A percentile compares a stretch with the other conserved stretches of the same genome.
phyloP scores from a whole-genome alignment of 2,888 invertebrate genomes.

The Leucophenga maculata region DNA sequence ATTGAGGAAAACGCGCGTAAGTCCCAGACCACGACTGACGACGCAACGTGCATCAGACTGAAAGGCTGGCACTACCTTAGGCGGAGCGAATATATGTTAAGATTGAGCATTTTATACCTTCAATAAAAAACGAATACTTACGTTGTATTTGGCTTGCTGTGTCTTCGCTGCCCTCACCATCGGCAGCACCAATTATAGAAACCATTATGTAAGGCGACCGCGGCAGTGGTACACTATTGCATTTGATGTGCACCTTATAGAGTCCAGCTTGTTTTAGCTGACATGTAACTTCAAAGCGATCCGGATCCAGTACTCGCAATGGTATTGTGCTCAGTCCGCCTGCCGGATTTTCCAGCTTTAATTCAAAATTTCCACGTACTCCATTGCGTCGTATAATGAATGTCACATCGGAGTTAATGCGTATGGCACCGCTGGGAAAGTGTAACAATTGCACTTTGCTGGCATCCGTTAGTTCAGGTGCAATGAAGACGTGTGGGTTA shows the following conservation, averaged over 20 bases:
- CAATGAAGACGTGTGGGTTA: slow-evolving; percentile 59
- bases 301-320: slow-evolving; percentile 64
- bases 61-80: slow-evolving; percentile 54
- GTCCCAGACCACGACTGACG: slow-evolving; percentile 62
- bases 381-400: slow-evolving; percentile 69
- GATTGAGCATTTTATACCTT: neutral
- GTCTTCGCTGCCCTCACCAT: slow-evolving; percentile 35
- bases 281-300: slow-evolving; percentile 62
- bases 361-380: slow-evolving; percentile 70
- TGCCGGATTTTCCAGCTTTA: slow-evolving; percentile 67
- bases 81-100: neutral
- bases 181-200: slow-evolving; percentile 54
- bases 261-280: slow-evolving; percentile 61
- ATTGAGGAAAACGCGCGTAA: slow-evolving; percentile 61
- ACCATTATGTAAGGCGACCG: slow-evolving; percentile 69
- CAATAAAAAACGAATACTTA: slow-evolving; percentile 14
- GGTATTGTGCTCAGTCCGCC: slow-evolving; percentile 52
- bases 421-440: slow-evolving; percentile 68
- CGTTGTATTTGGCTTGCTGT: slow-evolving; percentile 14
- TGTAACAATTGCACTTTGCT: slow-evolving; percentile 67
- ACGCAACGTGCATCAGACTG: slow-evolving; percentile 67
- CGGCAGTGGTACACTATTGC: slow-evolving; percentile 66
- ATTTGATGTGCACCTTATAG: slow-evolving; percentile 68
- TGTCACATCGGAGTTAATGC: slow-evolving; percentile 54
- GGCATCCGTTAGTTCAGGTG: slow-evolving; percentile 68